Evolutionary conservation across 2,113 vertebrate genomes (phyloP), one percentile per base, ranked within the genome.

Genomic region (Heterotilapia buettikoferi): DNA sequence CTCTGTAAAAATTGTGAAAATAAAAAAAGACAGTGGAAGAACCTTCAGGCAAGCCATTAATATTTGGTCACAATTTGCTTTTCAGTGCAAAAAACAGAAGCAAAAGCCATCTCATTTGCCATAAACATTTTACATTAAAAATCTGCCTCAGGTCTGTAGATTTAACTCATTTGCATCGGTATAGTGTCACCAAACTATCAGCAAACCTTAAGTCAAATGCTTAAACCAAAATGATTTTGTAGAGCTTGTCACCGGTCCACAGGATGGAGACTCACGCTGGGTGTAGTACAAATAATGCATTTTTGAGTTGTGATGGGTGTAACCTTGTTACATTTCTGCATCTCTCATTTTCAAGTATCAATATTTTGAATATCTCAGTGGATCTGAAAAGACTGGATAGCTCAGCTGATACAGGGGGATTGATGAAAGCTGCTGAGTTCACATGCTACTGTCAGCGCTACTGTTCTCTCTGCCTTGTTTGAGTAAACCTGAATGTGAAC

Each of bases 41-140:
- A 90, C 43, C 90, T 89, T 84, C 45, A 82, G 92, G 93, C 90
- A 47, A 85, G 43, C 54, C 59, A 88, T 93, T 89, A 88, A 87
- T 89, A 87, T 86, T 91, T 86, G 83, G 57, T 68, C 24, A 83
- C 71, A 82, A 91, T 91, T 90, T 91, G 83, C 90, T 92, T 91
- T 90, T 86, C 63, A 71, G 52, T 86, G 88, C 45, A 33, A 78
- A 26, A 78, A 33, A 31, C 73, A 13, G 80, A 87, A 36, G 87
- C 83, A 84, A 89, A 84, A 85, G 81, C 24, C 54, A 86, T 88
- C 83, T 89, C 84, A 88, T 52, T 90, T 86, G 88, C 33, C 29
- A 33, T 50, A 59, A 59, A 76, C 36, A 83, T 76, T 88, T 81
- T 83, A 81, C 63, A 85, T 88, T 43, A 86, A 57, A 81, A 40